Evolutionary conservation across 2,888 invertebrate species (phyloP).

Genomic region (Leuctra nigra): DNA sequence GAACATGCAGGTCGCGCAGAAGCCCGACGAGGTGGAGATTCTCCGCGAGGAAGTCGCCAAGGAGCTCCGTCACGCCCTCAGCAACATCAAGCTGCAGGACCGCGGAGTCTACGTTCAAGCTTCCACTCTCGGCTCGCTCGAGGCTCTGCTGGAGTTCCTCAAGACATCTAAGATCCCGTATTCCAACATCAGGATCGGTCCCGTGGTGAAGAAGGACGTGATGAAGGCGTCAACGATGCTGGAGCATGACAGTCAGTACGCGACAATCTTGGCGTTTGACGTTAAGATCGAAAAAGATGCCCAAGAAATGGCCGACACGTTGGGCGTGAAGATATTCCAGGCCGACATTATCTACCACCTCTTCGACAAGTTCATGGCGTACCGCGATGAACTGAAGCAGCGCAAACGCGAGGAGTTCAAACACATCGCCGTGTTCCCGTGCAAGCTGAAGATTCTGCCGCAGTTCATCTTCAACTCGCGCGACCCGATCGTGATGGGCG

Average conservation of each 20-base stretch:
- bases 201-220: conserved; percentile 97
- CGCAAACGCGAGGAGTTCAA: conserved; percentile 93
- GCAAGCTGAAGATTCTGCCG: conserved; percentile 73
- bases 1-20: conserved; percentile 84
- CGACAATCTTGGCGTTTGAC: conserved; percentile 98
- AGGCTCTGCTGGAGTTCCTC: conserved; percentile 92
- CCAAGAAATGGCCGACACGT: conserved; percentile 90
- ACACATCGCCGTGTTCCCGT: conserved; percentile 96
- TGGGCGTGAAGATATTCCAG: conserved; percentile 93
- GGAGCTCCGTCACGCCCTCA: conserved; percentile 83
- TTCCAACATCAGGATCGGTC: conserved; percentile 96
- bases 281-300: conserved; percentile 98
- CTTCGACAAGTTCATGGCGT: conserved; percentile 94
- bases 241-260: conserved; percentile 95
- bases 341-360: conserved; percentile 99
- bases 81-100: conserved; percentile 83
- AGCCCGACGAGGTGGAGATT: conserved; percentile 90
- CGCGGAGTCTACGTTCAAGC: conserved; percentile 99
- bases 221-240: conserved; percentile 99
- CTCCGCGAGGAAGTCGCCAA: conserved; percentile 78
- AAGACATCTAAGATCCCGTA: conserved; percentile 93
- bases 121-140: conserved; percentile 96
- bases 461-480: conserved; percentile 97
- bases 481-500: conserved; percentile 96
- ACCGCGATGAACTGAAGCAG: conserved; percentile 83